Conservation (phyloP, 2,888 invertebrate species). For the Xiphydria camelus region DNA sequence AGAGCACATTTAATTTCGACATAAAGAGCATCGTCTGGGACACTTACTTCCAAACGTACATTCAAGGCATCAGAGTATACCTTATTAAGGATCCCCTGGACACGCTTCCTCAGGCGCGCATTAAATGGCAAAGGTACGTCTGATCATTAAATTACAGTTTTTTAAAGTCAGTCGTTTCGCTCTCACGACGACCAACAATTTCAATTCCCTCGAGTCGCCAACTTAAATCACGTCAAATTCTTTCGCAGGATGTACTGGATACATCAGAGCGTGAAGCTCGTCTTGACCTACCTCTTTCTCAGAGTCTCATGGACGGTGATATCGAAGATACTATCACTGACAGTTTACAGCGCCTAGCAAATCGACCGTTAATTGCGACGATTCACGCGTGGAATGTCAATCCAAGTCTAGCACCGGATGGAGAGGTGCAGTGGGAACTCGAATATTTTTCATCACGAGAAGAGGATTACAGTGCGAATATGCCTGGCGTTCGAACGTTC, state of each 20-base stretch:
- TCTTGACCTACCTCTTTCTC: slow-evolving; percentile 41
- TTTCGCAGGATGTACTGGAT: slow-evolving; percentile 53
- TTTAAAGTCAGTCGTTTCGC: no score
- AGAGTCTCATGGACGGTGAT: slow-evolving; percentile 44
- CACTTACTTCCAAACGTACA: slow-evolving; percentile 69
- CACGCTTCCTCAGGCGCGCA: slow-evolving; percentile 68
- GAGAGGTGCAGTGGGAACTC: no score
- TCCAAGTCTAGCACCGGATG: no score
- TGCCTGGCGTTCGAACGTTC: no score
- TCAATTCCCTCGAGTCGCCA: no score
- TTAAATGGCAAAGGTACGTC: slow-evolving; percentile 62
- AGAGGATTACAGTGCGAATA: no score
- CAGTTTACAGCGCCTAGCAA: neutral
- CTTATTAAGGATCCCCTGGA: slow-evolving; percentile 79
- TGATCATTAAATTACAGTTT: slow-evolving; percentile 24
- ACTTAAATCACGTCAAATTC: neutral
- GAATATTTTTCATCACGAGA: no score
- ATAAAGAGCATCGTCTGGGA: slow-evolving; percentile 77
- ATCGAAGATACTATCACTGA: slow-evolving; percentile 13
- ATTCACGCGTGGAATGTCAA: no score
- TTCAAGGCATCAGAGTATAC: slow-evolving; percentile 75
- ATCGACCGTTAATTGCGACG: no score
- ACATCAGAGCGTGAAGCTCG: slow-evolving; percentile 47
- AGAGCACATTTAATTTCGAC: slow-evolving; percentile 71
- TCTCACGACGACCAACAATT: no score